phyloP scores from a whole-genome alignment of 1,140 invertebrate genomes.

The Eriocheir sinensis region DNA sequence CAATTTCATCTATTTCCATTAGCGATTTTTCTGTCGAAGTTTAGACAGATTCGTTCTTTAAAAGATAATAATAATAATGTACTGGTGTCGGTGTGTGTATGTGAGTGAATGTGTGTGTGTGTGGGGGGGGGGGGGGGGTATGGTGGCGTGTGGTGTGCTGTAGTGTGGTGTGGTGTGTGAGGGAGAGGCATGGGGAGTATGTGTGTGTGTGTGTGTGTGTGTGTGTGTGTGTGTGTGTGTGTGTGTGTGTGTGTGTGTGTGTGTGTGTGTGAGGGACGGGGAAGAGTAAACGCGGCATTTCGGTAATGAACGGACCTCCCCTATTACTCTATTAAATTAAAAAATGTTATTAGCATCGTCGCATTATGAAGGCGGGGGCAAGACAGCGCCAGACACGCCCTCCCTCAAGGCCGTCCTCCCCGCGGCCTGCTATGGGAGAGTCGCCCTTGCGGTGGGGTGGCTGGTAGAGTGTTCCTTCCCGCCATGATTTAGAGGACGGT shows the following conservation, averaged over 20 bases:
- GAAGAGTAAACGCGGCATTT: constrained; percentile 49
- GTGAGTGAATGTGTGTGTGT: constrained; percentile 39
- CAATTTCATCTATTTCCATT: too few relatives aligned
- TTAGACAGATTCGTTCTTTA: too few relatives aligned
- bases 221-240: constrained; percentile 47
- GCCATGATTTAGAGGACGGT: not conserved
- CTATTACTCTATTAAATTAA: constrained; percentile 72
- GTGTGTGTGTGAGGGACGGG: constrained; percentile 43
- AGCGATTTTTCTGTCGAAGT: too few relatives aligned
- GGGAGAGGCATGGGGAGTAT: not conserved
- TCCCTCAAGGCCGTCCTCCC: not conserved
- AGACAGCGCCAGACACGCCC: not conserved
- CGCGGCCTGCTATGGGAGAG: not conserved
- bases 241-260: constrained; percentile 28
- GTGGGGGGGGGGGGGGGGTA: not conserved
- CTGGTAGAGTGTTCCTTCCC: not conserved
- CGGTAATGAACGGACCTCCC: constrained; percentile 57
- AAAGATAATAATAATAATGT: not conserved
- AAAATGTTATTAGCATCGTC: constrained; percentile 65
- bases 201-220: constrained; percentile 31
- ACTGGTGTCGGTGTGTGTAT: not conserved
- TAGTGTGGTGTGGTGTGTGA: not conserved
- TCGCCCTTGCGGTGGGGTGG: not conserved
- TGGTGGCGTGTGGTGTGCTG: not conserved
- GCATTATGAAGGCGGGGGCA: constrained; percentile 34